Evolutionary conservation across 1,140 invertebrate genomes (phyloP).

Genomic region (Holcopasites calliopsidis): DNA sequence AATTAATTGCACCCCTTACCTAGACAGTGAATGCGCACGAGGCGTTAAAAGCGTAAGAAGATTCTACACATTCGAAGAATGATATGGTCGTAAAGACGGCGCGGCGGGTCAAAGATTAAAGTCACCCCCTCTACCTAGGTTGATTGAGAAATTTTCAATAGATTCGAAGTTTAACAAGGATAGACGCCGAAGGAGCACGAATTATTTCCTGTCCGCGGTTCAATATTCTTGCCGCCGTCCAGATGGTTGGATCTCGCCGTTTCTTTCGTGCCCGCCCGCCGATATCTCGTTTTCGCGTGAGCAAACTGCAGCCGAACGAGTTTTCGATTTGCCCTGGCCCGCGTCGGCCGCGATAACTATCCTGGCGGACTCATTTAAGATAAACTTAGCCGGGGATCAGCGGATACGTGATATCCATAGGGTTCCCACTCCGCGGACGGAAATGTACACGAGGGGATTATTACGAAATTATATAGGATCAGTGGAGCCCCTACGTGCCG

Average conservation of each 20-base stretch:
- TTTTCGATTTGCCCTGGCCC: conserved; percentile 51
- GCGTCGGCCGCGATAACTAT: conserved; percentile 41
- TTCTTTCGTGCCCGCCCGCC: conserved; percentile 25
- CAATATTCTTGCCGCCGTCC: conserved; percentile 12
- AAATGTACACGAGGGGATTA: conserved; percentile 65
- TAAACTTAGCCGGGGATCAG: conserved; percentile 59
- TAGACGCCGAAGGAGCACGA: conserved; percentile 11
- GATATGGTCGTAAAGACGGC: not conserved
- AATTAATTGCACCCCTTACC: too few relatives aligned
- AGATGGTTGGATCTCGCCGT: not conserved
- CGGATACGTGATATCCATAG: conserved; percentile 65
- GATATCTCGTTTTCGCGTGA: conserved; percentile 41
- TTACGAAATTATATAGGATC: conserved; percentile 70
- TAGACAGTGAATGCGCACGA: too few relatives aligned
- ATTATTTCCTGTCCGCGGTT: conserved; percentile 30
- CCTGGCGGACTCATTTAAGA: conserved; percentile 61
- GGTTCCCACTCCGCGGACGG: conserved; percentile 32
- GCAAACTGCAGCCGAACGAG: conserved; percentile 53
- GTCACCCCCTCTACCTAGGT: too few relatives aligned
- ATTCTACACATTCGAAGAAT: too few relatives aligned
- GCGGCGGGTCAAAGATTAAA: conserved; percentile 17
- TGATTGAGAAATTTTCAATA: conserved; percentile 21
- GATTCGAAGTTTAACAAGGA: conserved; percentile 11
- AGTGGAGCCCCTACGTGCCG: conserved; percentile 41
- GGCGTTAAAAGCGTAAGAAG: too few relatives aligned